Evolutionary conservation across 2,797 vertebrate species (phyloP), one percentile per base, ranked within the genome.

Genomic region (Pelodytes ibericus): DNA sequence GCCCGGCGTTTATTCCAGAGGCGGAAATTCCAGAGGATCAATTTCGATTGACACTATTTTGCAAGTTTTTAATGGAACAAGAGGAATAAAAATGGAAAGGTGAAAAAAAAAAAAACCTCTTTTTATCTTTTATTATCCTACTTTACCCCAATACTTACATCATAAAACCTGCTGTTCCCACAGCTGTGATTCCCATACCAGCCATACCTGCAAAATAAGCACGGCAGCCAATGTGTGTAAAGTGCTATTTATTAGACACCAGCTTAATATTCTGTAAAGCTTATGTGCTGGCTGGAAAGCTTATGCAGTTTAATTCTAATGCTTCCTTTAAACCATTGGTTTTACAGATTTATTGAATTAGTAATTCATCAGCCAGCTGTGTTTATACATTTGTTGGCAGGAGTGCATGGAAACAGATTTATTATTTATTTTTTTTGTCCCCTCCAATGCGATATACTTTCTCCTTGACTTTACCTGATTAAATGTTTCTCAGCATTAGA

Each of bases 261-360:
- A 72, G 68, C 80, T 86, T 76, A 84, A 71, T 44, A 69, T 87
- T 87, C 82, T 78, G 75, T 73, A 81, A 74, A 72, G 74, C 41
- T 74, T 81, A 72, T 83, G 22, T 81, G 82, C 82, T 84, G 78
- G 61, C 83, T 87, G 58, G 77, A 78, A 83, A 85, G 44, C 62
- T 80, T 83, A 83, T 84, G 68, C 79, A 79, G 76, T 74, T 74
- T 84, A 80, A 83, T 85, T 80, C 62, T 85, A 72, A 69, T 65
- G 85, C 72, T 81, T 63, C 74, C 72, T 79, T 82, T 79, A 85
- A 83, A 80, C 18, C 25, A 39, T 49, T 49, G 74, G 66, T 81
- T 88, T 86, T 84, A 69, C 63, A 87, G 73, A 83, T 85, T 82
- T 87, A 80, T 77, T 81, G 80, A 66, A 86, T 88, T 83, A 88